Evolutionary conservation across 1,140 invertebrate genomes (phyloP), one percentile per base, ranked within the genome.

Genomic region (Diorhabda elongata): DNA sequence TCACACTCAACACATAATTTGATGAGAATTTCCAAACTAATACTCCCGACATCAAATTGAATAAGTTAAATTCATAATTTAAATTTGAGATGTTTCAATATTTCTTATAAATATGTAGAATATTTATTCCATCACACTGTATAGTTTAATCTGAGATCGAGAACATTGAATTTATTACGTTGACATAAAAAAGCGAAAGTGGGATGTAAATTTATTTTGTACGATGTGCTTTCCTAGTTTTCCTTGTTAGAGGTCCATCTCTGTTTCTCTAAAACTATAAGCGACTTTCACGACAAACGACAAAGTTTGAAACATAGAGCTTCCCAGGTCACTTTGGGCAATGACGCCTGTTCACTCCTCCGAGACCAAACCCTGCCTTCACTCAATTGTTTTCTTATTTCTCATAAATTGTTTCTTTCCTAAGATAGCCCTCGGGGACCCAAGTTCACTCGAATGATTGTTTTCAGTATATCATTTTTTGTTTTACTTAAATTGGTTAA

Each of bases 301-400:
- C 47, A 52, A 52, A 52, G 6, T 52, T 52, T 52, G 47, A 52
- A 52, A 52, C 47, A 52, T 52, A n/a, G n/a, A n/a, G n/a, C 6
- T n/a, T 6, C 47, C n/a, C 47, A 56, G 65, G 58, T 67, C 65
- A 67, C 57, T 67, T 67, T 60, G 65, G 58, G 65, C 65, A 67
- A 67, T 60, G 65, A 60, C 65, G 65, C 65, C 58, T 60, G 65
- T 58, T 57, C 58, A 56, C 52, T 67, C 65, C 65, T 67, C 57
- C 57, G 65, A 67, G 65, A 67, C 65, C 58, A 47, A 67, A 71
- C 73, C 73, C 73, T 75, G 73, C 70, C 71, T 76, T 73, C 69
- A 75, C 72, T 76, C 75, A 67, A 76, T 76, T 76, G 75, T 76
- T 76, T 76, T 76, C 73, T 74, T 74, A 76, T 76, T 76, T 75